Conservation (phyloP, 2,888 invertebrate species). For the Protodeltote pygarga region DNA sequence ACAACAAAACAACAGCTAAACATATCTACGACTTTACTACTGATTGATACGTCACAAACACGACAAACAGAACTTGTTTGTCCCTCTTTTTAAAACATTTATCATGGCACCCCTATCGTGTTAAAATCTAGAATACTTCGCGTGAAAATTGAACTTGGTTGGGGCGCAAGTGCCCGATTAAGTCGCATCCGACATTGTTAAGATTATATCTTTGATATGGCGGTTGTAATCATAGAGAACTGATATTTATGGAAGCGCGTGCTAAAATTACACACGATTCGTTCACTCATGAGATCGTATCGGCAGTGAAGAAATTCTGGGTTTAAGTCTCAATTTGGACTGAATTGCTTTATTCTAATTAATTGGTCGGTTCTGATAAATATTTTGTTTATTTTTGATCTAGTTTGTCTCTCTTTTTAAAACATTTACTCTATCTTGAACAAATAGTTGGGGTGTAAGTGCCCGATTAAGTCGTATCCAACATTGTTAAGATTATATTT, state of each 20-base stretch:
- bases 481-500: conserved; percentile 82
- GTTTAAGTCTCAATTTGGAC: conserved; percentile 7
- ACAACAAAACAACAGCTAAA: too few relatives aligned
- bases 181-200: conserved; percentile 74
- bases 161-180: conserved; percentile 62
- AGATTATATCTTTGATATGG: conserved; percentile 85
- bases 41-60: conserved; percentile 36
- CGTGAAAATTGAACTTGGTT: conserved; percentile 55
- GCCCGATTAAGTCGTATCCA: conserved; percentile 72
- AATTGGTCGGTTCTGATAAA: background rate
- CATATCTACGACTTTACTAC: conserved; percentile 19
- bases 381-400: background rate
- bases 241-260: conserved; percentile 75
- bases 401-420: conserved; percentile 16
- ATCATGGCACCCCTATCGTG: conserved; percentile 34
- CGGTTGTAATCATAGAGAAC: conserved; percentile 78
- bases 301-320: conserved; percentile 18
- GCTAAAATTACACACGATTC: conserved; percentile 65
- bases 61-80: conserved; percentile 22
- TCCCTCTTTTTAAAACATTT: conserved; percentile 26
- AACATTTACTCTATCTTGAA: conserved; percentile 39
- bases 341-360: too few relatives aligned
- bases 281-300: conserved; percentile 47
- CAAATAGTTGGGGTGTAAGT: conserved; percentile 53
- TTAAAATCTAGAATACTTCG: conserved; percentile 29